phyloP scores from a whole-genome alignment of 92 coral and sea anemone genomes.

The Isaurus tuberculatus region DNA sequence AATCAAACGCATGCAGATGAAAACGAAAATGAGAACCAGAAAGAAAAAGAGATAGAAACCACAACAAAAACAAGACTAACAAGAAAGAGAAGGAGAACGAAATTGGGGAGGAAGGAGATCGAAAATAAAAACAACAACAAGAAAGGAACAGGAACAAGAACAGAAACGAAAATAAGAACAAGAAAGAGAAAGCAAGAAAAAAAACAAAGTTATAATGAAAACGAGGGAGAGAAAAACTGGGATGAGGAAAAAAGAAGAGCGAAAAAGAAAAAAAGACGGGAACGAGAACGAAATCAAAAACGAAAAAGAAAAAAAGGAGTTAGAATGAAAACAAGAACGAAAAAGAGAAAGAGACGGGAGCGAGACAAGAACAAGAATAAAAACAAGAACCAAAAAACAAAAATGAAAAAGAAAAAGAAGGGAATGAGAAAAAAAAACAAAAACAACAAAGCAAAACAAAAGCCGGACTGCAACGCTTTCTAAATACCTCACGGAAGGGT shows the following conservation, averaged over 20 bases:
- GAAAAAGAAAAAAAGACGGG: not conserved
- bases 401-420: not conserved
- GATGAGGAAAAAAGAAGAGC: not conserved
- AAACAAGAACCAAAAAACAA: not conserved
- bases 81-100: not conserved
- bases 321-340: not conserved
- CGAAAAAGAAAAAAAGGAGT: not conserved
- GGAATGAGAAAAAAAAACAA: not conserved
- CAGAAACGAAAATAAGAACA: not conserved
- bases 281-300: too few species aligned
- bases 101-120: not conserved
- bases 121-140: not conserved
- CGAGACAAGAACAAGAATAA: not conserved
- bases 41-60: not conserved
- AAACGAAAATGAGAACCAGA: too few species aligned
- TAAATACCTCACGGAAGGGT: conserved; percentile 76
- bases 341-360: not conserved
- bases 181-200: not conserved
- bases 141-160: not conserved
- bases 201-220: not conserved
- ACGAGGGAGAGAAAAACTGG: too few species aligned
- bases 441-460: too few species aligned
- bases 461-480: not conserved
- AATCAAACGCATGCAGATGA: too few species aligned
- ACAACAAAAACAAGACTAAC: not conserved